phyloP scores from a whole-genome alignment of 2,113 vertebrate species.

The Catharus fuscescens region DNA sequence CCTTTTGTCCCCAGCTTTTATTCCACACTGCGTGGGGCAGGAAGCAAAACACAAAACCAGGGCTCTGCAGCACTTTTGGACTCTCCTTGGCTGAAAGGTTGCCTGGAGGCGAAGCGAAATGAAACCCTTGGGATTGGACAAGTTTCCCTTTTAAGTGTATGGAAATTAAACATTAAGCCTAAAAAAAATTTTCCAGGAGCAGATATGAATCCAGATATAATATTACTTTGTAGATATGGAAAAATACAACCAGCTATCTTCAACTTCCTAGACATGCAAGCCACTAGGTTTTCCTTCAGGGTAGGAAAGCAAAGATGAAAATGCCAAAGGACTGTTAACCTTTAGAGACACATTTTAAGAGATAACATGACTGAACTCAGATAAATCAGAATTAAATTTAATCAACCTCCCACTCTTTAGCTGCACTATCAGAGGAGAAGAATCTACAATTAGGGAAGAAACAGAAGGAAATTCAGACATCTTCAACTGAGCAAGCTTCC shows the following conservation, averaged over 20 bases:
- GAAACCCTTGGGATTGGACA: neutral
- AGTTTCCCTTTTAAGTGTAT: conserved; percentile 32
- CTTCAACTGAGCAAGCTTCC: neutral
- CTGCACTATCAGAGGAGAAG: conserved; percentile 9
- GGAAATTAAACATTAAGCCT: conserved; percentile 54
- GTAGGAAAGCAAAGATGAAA: conserved; percentile 51
- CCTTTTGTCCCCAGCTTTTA: conserved; percentile 13
- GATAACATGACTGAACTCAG: conserved; percentile 24
- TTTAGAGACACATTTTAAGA: conserved; percentile 54
- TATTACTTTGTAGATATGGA: conserved; percentile 30
- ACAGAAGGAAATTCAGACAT: conserved; percentile 4
- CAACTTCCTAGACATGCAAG: neutral
- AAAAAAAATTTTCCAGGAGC: conserved; percentile 33
- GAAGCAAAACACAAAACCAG: conserved; percentile 25
- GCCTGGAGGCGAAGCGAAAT: neutral
- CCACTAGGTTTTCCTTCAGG: conserved; percentile 23
- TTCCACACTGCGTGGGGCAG: conserved; percentile 3
- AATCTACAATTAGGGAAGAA: conserved; percentile 48
- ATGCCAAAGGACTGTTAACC: conserved; percentile 59
- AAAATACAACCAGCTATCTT: conserved; percentile 48
- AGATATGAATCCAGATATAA: conserved; percentile 53
- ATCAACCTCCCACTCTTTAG: conserved; percentile 34
- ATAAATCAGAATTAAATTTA: conserved; percentile 39
- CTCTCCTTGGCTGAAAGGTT: neutral
- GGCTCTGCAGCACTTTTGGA: neutral